phyloP scores from a whole-genome alignment of 2,888 invertebrate species.

The Coecobrya sp. region DNA sequence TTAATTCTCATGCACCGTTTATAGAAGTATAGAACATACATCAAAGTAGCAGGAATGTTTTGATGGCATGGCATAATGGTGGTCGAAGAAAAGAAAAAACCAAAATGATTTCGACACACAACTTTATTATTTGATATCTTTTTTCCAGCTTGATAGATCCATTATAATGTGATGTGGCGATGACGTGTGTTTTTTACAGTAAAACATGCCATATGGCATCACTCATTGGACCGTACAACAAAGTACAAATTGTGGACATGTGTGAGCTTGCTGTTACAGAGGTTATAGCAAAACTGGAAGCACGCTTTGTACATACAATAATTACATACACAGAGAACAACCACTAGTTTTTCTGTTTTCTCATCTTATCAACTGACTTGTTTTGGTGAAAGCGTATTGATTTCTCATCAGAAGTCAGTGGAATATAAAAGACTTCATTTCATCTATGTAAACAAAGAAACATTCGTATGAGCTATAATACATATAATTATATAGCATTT shows the following conservation, averaged over 20 bases:
- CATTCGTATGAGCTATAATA: not conserved
- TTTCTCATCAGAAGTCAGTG: constrained; percentile 49
- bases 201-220: constrained; percentile 61
- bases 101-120: constrained; percentile 25
- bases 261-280: not conserved
- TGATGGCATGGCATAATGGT: not conserved
- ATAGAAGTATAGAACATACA: constrained; percentile 13
- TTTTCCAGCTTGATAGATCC: constrained; percentile 55
- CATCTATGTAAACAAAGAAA: not conserved
- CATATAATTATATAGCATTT: not conserved
- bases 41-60: constrained; percentile 9
- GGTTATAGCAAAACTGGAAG: not conserved
- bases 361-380: constrained; percentile 38
- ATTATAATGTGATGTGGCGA: constrained; percentile 62
- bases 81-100: constrained; percentile 8
- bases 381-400: constrained; percentile 59
- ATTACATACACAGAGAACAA: not conserved
- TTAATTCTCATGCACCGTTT: constrained; percentile 18
- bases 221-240: constrained; percentile 46
- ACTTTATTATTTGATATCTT: constrained; percentile 55
- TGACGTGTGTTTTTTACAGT: constrained; percentile 49
- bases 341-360: constrained; percentile 54
- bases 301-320: not conserved
- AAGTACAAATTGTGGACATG: constrained; percentile 8
- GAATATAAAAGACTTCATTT: not conserved